These are phyloP conservation scores for Orientallactaga sibirica DNA, from an alignment of 2,797 vertebrate genomes.

Conservation along the genomic window DNA sequence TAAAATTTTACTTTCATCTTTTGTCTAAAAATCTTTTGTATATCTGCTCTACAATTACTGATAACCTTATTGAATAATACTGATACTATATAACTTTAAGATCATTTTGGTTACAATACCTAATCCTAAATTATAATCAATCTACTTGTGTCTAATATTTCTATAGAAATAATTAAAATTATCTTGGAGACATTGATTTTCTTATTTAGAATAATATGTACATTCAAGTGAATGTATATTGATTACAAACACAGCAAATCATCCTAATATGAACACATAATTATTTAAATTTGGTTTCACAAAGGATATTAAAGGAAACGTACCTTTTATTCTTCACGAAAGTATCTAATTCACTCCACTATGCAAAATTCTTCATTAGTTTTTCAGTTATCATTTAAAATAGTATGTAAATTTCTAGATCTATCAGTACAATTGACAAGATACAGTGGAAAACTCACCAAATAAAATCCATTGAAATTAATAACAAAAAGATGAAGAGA, in stretches of 20 bases:
- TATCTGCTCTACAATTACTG: background rate
- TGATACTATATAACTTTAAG: background rate
- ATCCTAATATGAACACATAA: background rate
- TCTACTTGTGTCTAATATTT: background rate
- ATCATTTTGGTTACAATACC: background rate
- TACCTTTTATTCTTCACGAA: background rate
- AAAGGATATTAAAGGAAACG: background rate
- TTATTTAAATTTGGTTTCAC: background rate
- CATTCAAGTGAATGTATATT: background rate
- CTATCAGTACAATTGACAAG: background rate
- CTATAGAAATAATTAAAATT: background rate
- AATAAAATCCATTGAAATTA: background rate
- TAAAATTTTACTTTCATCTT: background rate
- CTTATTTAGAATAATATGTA: background rate
- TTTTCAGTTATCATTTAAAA: constrained; percentile 23
- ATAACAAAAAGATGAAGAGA: background rate
- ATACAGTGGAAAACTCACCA: background rate
- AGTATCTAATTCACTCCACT: background rate
- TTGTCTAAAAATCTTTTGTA: background rate
- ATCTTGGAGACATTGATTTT: background rate
- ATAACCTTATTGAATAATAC: background rate
- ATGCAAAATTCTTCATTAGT: background rate
- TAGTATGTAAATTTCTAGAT: background rate
- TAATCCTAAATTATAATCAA: background rate
- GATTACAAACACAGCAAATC: background rate